Base-by-base conservation (phyloP, 2,797 vertebrate genomes). In the Stomatorhinus walkeri region DNA sequence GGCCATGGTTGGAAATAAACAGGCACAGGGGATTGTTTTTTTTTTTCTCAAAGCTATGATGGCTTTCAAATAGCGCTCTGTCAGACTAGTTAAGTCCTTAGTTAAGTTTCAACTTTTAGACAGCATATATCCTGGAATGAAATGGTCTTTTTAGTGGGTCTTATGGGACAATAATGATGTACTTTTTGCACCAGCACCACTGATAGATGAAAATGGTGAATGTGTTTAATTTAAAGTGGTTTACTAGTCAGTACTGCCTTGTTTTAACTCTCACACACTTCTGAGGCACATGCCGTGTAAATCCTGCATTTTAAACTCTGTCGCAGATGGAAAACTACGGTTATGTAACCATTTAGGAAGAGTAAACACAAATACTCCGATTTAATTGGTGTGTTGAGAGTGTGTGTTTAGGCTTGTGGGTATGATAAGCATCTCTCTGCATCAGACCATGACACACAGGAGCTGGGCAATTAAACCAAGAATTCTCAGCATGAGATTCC, bases 291-390 rank as follows among this genome's bases (percentile, higher is more conserved):
- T 88, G 91, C 49, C 19, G 2, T 83, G 32, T 36, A 83, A 12
- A 43, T 81, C 90, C 90, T 91, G 89, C 94, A 95, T 93, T 93
- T 87, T 88, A 89, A 91, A 88, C 40, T 93, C 89, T 90, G 83
- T n/a, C 89, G 89, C 88, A 92, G 93, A 94, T 94, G 94, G 91
- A 89, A 90, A 92, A 92, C 91, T 85, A 90, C 89, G 90, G 89
- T 90, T 90, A 87, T 90, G 91, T 85, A 92, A 91, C 91, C 89
- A 93, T 92, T 76, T 90, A 91, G 90, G 90, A 91, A 89, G 88
- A 89, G 91, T 91, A 93, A 92, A 92, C 92, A 89, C 88, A 89
- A 90, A 88, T 24, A 46, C 28, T 84, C 24, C 56, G 52, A 89
- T 91, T 91, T 89, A 89, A 90, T 90, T 88, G 89, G 90, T 81